A percentile compares a stretch with the other conserved stretches of the same genome.
Conservation (phyloP, 2,113 vertebrate genomes). For the Cardinalis cardinalis region DNA sequence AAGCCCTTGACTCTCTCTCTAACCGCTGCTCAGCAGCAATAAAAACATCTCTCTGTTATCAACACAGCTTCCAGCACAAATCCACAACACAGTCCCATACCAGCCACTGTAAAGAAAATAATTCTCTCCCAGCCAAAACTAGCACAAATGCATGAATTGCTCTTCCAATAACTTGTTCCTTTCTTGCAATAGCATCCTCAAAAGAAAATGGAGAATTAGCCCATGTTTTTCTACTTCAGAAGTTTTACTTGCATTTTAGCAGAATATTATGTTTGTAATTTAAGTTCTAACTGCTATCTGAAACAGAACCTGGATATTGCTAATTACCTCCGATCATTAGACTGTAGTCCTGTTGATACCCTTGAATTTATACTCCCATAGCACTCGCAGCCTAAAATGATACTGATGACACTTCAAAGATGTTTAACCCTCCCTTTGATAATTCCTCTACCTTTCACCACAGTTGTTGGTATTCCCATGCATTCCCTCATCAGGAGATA, state of each 20-base stretch:
- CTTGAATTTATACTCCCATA: neutral
- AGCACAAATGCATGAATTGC: neutral
- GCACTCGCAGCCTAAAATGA: neutral
- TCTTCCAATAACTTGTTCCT: neutral
- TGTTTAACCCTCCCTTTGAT: neutral
- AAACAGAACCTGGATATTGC: neutral
- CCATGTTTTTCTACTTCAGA: neutral
- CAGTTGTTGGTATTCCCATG: neutral
- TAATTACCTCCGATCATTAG: neutral
- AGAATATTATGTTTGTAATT: neutral
- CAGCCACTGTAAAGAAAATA: neutral
- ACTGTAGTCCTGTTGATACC: neutral
- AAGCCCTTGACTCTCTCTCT: neutral
- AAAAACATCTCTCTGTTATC: neutral
- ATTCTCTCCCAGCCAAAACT: neutral
- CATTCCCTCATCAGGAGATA: neutral
- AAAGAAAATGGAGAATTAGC: neutral
- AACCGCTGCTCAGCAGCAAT: accelerated
- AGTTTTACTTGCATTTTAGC: neutral
- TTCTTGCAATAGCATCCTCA: neutral
- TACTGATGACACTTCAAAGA: neutral
- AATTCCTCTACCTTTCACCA: neutral
- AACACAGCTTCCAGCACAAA: neutral
- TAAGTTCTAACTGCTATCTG: neutral
- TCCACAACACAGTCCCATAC: neutral